Conservation (phyloP, 2,888 invertebrate genomes). For the Caenorhabditis sp. region DNA sequence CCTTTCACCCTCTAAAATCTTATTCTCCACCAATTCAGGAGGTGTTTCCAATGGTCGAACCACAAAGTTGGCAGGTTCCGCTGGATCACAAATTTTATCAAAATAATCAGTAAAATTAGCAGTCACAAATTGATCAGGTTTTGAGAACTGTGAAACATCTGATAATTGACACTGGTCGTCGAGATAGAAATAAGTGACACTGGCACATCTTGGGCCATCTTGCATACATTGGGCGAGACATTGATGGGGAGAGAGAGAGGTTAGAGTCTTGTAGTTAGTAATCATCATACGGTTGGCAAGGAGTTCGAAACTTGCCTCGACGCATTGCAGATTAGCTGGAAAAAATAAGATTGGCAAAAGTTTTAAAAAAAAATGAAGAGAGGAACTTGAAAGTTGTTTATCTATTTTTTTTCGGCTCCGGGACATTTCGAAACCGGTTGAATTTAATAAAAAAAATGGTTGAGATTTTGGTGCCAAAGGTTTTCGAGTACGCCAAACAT, state of each 20-base stretch:
- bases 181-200: constrained; percentile 61
- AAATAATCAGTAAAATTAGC: constrained; percentile 65
- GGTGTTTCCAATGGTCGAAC: constrained; percentile 17
- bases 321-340: constrained; percentile 58
- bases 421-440: too few species aligned
- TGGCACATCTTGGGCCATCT: constrained; percentile 68
- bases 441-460: too few species aligned
- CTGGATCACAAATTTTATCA: constrained; percentile 58
- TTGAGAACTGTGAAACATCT: constrained; percentile 58
- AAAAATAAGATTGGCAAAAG: too few species aligned
- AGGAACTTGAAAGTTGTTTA: too few species aligned
- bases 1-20: constrained; percentile 7
- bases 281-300: constrained; percentile 60
- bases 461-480: too few species aligned
- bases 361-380: too few species aligned
- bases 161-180: constrained; percentile 66
- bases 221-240: constrained; percentile 63
- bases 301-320: constrained; percentile 63
- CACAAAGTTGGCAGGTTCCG: constrained; percentile 14
- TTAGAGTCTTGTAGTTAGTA: constrained; percentile 47
- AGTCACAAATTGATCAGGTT: constrained; percentile 59
- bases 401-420: too few species aligned
- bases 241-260: constrained; percentile 50
- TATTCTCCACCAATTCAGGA: constrained; percentile 19
- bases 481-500: too few species aligned